Base-by-base conservation (phyloP, 92 coral and sea anemone genomes). In the Pocillopora meandrina region DNA sequence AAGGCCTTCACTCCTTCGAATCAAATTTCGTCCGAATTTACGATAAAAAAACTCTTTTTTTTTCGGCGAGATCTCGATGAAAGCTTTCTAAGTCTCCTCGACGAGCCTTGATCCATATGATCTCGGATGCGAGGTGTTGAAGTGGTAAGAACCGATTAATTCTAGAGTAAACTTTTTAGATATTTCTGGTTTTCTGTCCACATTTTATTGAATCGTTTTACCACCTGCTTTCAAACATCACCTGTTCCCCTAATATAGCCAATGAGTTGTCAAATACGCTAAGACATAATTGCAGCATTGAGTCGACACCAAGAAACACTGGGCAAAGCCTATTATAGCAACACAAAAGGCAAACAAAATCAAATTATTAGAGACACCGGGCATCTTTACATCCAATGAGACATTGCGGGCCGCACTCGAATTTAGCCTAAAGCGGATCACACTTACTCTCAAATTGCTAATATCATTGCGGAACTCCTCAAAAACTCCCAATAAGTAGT, bases 231-330 rank as follows among this genome's bases (percentile, higher is more conserved):
- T 10, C 72, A 11, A 10, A 20, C 15, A 74, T 62, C 86, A 73
- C 86, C 80, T 83, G 80, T 58, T 61, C 5, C 15, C 86, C 86
- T 73, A 74, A 83, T 83, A 83, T 74, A 73, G 80, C 65, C 49
- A 83, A 62, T 73, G 62, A 31, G 72, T 62, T 62, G 49, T 69
- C 58, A 82, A 71, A 82, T 72, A 35, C 42, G n/a, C 78, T 80
- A 63, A 65, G 79, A 60, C 33, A 7, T 83, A 73, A 83, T 83
- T 83, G 65, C 72, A 61, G 78, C 49, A 21, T 21, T 73, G 42
- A 56, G 65, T 73, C 74, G 80, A 60, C 86, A 74, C 52, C 16
- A 73, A 83, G 62, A 83, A 74, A 83, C 72, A 73, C 73, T 12
- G 12, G n/a, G 34, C 80, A 73, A 42, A 83, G 57, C 20, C 86